Conservation (phyloP, 64 coral and sea anemone species). For the Pocillopora damicornis region DNA sequence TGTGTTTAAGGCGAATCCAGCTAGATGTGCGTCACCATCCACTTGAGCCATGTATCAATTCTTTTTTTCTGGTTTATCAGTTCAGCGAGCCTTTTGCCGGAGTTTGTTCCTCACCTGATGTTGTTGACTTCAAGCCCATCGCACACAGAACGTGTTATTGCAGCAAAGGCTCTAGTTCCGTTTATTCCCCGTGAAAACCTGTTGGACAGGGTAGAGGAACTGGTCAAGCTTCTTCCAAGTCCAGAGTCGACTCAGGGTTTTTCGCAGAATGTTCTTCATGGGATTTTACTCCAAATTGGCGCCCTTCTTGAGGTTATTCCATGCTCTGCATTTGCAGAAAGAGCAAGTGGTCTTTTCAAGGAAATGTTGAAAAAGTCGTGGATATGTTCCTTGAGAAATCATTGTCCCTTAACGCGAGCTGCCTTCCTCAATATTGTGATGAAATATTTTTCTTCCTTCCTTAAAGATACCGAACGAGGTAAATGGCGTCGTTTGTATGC, state of each 20-base stretch:
- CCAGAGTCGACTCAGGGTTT: not conserved
- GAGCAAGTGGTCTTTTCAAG: slow-evolving; percentile 1
- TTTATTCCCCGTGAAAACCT: slow-evolving; percentile 38
- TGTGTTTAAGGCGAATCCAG: too few species aligned
- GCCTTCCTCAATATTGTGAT: slow-evolving; percentile 53
- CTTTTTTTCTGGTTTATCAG: not conserved
- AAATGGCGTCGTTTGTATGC: not conserved
- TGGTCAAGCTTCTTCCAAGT: slow-evolving; percentile 31
- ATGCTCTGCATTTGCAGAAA: slow-evolving; percentile 1
- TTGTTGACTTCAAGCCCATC: slow-evolving; percentile 46
- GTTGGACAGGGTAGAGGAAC: slow-evolving; percentile 38
- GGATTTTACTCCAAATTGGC: slow-evolving; percentile 63
- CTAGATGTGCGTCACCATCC: too few species aligned
- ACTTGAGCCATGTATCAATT: not conserved
- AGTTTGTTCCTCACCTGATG: slow-evolving; percentile 50
- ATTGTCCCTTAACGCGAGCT: slow-evolving; percentile 54
- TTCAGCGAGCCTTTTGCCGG: slow-evolving; percentile 18
- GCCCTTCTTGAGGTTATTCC: slow-evolving; percentile 29
- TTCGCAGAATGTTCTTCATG: slow-evolving; percentile 64
- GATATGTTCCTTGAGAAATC: slow-evolving; percentile 52
- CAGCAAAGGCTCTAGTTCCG: slow-evolving; percentile 67
- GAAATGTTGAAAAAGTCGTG: slow-evolving; percentile 24
- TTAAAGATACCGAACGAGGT: not conserved
- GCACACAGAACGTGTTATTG: slow-evolving; percentile 60
- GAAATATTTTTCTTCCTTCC: slow-evolving; percentile 8